These are phyloP conservation scores for Tursiops truncatus DNA, from an alignment of 2,113 vertebrate species.

Conservation along the genomic window DNA sequence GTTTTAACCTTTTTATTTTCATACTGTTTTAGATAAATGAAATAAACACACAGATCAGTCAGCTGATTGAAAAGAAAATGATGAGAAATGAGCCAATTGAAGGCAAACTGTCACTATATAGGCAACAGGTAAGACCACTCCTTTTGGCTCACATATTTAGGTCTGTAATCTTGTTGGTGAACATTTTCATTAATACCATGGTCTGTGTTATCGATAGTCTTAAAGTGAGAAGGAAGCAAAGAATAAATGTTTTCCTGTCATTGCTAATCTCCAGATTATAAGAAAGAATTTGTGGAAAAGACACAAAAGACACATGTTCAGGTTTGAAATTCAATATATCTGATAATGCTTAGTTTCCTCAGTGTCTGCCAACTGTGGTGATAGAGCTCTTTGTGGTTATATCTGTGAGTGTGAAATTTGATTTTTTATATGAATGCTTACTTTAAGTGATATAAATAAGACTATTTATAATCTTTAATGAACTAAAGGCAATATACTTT, in stretches of 20 bases:
- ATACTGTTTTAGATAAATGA: slow-evolving; percentile 89
- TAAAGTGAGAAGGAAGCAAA: slow-evolving; percentile 29
- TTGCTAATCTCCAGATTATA: slow-evolving; percentile 63
- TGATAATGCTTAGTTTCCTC: slow-evolving; percentile 24
- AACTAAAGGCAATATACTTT: neutral
- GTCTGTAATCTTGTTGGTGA: neutral
- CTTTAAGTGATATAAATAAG: neutral
- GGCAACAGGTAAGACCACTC: slow-evolving; percentile 91
- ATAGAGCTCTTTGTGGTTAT: slow-evolving; percentile 47
- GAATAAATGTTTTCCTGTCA: slow-evolving; percentile 35
- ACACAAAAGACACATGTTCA: neutral
- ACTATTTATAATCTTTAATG: slow-evolving; percentile 21
- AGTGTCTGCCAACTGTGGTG: neutral
- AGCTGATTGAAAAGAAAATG: slow-evolving; percentile 95
- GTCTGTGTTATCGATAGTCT: slow-evolving; percentile 26
- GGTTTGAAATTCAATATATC: slow-evolving; percentile 30
- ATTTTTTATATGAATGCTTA: slow-evolving; percentile 41
- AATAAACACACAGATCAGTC: slow-evolving; percentile 90
- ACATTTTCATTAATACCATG: neutral
- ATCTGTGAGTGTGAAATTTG: slow-evolving; percentile 49
- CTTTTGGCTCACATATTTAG: neutral
- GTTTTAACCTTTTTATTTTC: slow-evolving; percentile 46
- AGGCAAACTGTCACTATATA: slow-evolving; percentile 94
- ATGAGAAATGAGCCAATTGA: slow-evolving; percentile 93
- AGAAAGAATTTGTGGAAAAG: slow-evolving; percentile 50